Conservation (phyloP, 2,888 invertebrate genomes). For the Nycteola revayana region DNA sequence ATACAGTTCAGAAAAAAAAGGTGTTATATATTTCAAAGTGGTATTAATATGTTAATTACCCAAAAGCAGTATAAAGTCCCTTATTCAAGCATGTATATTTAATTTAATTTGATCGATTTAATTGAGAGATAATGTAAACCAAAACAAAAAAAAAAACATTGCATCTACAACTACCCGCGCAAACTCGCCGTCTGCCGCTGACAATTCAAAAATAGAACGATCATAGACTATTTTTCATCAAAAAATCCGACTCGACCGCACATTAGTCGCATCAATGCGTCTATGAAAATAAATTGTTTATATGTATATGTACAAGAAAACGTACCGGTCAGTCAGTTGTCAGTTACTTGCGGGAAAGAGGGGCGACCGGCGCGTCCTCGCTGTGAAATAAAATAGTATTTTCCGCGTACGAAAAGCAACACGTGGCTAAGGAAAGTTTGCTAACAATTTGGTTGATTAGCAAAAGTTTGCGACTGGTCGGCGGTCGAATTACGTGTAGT, state of each 20-base stretch:
- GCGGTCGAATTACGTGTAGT: constrained; percentile 41
- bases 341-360: constrained; percentile 63
- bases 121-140: too few relatives aligned
- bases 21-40: too few relatives aligned
- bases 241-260: constrained; percentile 26
- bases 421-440: constrained; percentile 60
- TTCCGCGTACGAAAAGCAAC: constrained; percentile 45
- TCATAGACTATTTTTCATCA: constrained; percentile 26
- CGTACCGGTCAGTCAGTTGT: constrained; percentile 72
- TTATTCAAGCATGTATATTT: too few relatives aligned
- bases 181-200: constrained; percentile 26
- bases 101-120: too few relatives aligned
- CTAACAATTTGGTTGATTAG: constrained; percentile 55
- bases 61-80: too few relatives aligned
- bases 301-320: constrained; percentile 60
- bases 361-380: constrained; percentile 53
- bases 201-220: constrained; percentile 49
- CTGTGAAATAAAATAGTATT: constrained; percentile 55
- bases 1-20: too few relatives aligned
- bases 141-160: too few relatives aligned
- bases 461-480: constrained; percentile 40
- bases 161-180: too few relatives aligned
- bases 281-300: constrained; percentile 76
- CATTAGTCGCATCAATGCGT: constrained; percentile 54
- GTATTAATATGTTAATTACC: too few relatives aligned